phyloP scores from a whole-genome alignment of 2,888 invertebrate species.

The Agrotis clavis region DNA sequence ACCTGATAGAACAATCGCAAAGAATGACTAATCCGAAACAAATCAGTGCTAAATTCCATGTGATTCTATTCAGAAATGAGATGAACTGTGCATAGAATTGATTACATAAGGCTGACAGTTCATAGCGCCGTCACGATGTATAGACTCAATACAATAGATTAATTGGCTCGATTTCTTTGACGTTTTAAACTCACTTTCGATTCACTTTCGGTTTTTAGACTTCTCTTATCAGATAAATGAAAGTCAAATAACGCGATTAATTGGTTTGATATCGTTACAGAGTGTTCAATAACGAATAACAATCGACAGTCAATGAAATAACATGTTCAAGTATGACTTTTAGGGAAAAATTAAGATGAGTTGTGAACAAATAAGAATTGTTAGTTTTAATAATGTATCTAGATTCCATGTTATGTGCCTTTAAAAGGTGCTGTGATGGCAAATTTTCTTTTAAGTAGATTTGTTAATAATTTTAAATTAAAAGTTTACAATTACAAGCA shows the following conservation, averaged over 20 bases:
- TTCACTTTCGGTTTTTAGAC: conserved; percentile 69
- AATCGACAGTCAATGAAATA: conserved; percentile 7
- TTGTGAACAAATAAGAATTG: conserved; percentile 35
- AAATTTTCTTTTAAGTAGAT: conserved; percentile 29
- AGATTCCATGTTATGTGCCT: conserved; percentile 31
- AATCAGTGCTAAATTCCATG: conserved; percentile 29
- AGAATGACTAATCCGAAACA: conserved; percentile 7
- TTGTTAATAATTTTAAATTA: conserved; percentile 48
- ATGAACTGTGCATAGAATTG: conserved; percentile 52
- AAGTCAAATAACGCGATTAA: conserved; percentile 66
- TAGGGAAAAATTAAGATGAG: conserved; percentile 27
- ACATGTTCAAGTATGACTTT: conserved; percentile 3
- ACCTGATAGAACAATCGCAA: conserved; percentile 7
- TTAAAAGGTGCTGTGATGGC: conserved; percentile 18
- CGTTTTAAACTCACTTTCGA: conserved; percentile 74
- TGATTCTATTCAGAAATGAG: conserved; percentile 26
- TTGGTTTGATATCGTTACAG: conserved; percentile 60
- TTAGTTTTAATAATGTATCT: conserved; percentile 35
- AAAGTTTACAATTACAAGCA: conserved; percentile 53
- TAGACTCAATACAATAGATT: conserved; percentile 66
- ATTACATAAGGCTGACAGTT: conserved; percentile 65
- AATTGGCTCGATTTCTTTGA: conserved; percentile 71
- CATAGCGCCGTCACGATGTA: conserved; percentile 47
- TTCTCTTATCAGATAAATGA: conserved; percentile 67
- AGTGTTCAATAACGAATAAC: conserved; percentile 16